Evolutionary conservation across 2,888 invertebrate genomes (phyloP).

Genomic region (Chymomyza amoena): DNA sequence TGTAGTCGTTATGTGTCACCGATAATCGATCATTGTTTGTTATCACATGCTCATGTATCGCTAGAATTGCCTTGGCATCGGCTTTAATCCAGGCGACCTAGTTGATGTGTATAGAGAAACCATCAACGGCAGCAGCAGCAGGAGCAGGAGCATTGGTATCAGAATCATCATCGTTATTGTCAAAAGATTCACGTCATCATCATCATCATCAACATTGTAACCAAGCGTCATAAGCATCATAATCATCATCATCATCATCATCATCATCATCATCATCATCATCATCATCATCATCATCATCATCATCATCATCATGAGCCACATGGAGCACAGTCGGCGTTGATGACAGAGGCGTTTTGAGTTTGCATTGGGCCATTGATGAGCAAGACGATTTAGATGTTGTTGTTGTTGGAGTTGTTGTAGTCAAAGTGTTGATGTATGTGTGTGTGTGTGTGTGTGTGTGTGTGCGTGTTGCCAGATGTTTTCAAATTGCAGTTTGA

Average conservation of each 20-base stretch:
- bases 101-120: constrained; percentile 12
- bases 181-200: too few relatives aligned
- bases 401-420: constrained; percentile 30
- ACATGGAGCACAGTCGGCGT: constrained; percentile 29
- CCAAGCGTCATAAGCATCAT: neutral
- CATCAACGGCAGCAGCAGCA: neutral
- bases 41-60: constrained; percentile 95
- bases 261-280: constrained; percentile 11
- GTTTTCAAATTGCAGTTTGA: constrained; percentile 51
- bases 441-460: constrained; percentile 23
- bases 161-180: neutral
- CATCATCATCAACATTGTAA: neutral
- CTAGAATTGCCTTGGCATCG: constrained; percentile 94
- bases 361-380: constrained; percentile 23
- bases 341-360: constrained; percentile 19
- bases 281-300: neutral
- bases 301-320: constrained; percentile 25
- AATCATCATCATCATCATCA: too few relatives aligned
- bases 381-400: constrained; percentile 22
- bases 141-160: neutral
- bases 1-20: constrained; percentile 94
- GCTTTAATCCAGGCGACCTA: constrained; percentile 97
- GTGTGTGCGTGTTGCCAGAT: constrained; percentile 27
- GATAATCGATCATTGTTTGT: constrained; percentile 93
- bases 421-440: constrained; percentile 30